phyloP scores from a whole-genome alignment of 2,888 invertebrate genomes.

The Ichneumoninae sp. region DNA sequence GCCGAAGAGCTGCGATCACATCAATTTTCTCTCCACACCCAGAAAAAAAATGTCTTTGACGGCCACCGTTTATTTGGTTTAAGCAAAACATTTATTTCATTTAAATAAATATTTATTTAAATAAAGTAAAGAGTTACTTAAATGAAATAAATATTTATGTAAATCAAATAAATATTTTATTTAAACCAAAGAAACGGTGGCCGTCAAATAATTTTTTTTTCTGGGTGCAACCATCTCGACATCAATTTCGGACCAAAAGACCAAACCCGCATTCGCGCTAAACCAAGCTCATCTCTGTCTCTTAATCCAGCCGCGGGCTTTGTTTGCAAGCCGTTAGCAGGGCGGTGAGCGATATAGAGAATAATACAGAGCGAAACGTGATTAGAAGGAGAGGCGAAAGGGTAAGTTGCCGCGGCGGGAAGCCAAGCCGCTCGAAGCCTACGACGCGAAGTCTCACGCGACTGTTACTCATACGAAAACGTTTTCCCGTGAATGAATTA shows the following conservation, averaged over 20 bases:
- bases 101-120: too few relatives aligned
- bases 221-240: background rate
- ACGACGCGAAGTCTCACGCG: slow-evolving; percentile 24
- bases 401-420: background rate
- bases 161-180: too few relatives aligned
- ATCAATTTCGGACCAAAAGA: background rate
- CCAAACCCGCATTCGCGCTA: background rate
- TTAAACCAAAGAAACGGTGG: too few relatives aligned
- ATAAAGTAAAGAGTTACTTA: too few relatives aligned
- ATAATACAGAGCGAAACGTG: slow-evolving; percentile 13
- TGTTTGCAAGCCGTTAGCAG: slow-evolving; percentile 18
- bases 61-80: too few relatives aligned
- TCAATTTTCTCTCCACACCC: background rate
- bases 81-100: too few relatives aligned
- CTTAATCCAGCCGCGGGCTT: background rate
- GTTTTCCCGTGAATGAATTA: slow-evolving; percentile 75
- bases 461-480: slow-evolving; percentile 71
- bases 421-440: slow-evolving; percentile 33
- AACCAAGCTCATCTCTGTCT: background rate
- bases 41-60: too few relatives aligned
- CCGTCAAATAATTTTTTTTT: too few relatives aligned
- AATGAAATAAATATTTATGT: too few relatives aligned
- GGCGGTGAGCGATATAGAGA: slow-evolving; percentile 2
- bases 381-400: background rate
- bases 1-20: background rate